These are phyloP conservation scores for Microchrysa polita DNA, from an alignment of 2,888 invertebrate species.

Conservation along the genomic window DNA sequence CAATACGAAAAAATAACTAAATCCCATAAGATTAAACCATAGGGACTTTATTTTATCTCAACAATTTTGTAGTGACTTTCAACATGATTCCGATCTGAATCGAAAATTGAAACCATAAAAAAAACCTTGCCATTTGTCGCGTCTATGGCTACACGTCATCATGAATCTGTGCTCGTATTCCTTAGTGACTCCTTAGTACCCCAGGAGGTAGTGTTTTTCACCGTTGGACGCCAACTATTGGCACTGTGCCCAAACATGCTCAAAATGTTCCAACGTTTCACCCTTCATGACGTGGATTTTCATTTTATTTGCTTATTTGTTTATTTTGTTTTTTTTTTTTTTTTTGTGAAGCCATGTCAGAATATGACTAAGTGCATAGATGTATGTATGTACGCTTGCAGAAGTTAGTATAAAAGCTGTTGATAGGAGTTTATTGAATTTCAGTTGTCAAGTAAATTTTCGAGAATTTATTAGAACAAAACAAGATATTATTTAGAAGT, in stretches of 20 bases:
- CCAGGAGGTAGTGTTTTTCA: background rate
- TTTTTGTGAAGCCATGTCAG: no score
- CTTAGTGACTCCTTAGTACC: background rate
- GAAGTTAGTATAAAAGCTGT: background rate
- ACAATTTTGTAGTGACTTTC: no score
- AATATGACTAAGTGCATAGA: no score
- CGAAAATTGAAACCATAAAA: slow-evolving; percentile 10
- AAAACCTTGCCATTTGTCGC: slow-evolving; percentile 28
- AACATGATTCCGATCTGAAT: background rate
- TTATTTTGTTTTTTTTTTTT: background rate
- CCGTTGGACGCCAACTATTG: slow-evolving; percentile 15
- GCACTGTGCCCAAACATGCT: slow-evolving; percentile 32
- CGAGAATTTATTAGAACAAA: no score
- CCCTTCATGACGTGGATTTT: background rate
- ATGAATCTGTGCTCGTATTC: slow-evolving; percentile 12
- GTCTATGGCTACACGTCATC: slow-evolving; percentile 35
- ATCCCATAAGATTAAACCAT: no score
- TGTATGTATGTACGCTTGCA: background rate
- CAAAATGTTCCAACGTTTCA: slow-evolving; percentile 20
- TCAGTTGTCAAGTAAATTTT: background rate
- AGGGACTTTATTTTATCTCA: no score
- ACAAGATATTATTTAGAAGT: no score
- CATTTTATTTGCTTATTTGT: slow-evolving; percentile 39
- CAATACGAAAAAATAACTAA: no score
- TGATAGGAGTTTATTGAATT: background rate